These are phyloP conservation scores for Iselma pallidipennis DNA, from an alignment of 2,888 invertebrate species.

Conservation along the genomic window DNA sequence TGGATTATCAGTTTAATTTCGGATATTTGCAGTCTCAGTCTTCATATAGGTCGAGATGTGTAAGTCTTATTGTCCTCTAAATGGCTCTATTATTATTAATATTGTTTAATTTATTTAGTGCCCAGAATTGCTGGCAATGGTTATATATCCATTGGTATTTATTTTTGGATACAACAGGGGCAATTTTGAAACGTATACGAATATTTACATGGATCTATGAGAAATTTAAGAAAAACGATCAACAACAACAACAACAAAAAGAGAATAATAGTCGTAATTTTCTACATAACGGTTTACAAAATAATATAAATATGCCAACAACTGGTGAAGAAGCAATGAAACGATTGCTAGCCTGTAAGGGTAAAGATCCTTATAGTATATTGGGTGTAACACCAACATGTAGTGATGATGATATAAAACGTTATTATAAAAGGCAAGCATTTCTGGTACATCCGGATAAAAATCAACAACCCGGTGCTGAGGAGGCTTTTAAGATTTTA, in stretches of 20 bases:
- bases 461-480: conserved; percentile 92
- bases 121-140: conserved; percentile 47
- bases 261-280: conserved; percentile 49
- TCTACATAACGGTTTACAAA: conserved; percentile 62
- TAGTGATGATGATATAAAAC: conserved; percentile 91
- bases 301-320: conserved; percentile 81
- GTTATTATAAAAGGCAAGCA: conserved; percentile 92
- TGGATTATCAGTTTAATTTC: conserved; percentile 81
- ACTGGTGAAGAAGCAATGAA: conserved; percentile 96
- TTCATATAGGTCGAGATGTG: conserved; percentile 72
- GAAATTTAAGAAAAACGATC: conserved; percentile 48
- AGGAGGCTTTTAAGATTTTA: conserved; percentile 94
- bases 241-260: conserved; percentile 53
- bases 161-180: conserved; percentile 41
- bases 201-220: conserved; percentile 51
- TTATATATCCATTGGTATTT: conserved; percentile 43
- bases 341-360: conserved; percentile 87
- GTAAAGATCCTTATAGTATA: conserved; percentile 90
- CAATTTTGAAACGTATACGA: conserved; percentile 44
- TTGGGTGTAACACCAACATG: conserved; percentile 79
- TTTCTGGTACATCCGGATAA: conserved; percentile 96
- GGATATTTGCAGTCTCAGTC: conserved; percentile 79
- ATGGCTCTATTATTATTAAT: no score
- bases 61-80: conserved; percentile 63
- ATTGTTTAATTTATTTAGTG: conserved; percentile 35